phyloP scores from a whole-genome alignment of 2,797 vertebrate species.

The Mus minutoides region DNA sequence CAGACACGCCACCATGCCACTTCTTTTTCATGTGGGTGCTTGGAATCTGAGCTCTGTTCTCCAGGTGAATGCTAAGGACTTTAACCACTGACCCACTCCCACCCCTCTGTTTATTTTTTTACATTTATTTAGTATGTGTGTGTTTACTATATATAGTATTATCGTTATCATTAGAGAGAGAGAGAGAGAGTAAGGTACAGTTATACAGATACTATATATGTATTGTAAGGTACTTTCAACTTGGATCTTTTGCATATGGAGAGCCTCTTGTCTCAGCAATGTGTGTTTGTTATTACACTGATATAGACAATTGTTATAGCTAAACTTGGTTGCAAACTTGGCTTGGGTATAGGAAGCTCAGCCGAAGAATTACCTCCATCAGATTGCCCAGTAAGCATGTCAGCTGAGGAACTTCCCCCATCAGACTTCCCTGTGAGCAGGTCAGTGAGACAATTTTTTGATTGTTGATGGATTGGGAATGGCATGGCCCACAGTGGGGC shows the following conservation, averaged over 20 bases:
- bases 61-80: neutral
- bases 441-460: neutral
- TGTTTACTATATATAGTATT: too few species aligned
- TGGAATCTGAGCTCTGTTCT: neutral
- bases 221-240: neutral
- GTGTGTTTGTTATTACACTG: neutral
- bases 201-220: neutral
- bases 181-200: neutral
- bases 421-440: neutral
- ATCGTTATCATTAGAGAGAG: too few species aligned
- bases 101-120: neutral
- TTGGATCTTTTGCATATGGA: neutral
- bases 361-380: neutral
- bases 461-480: neutral
- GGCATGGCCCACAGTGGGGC: neutral
- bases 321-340: neutral
- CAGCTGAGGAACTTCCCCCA: too few species aligned
- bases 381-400: neutral
- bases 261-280: neutral
- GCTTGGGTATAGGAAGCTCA: neutral
- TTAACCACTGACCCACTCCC: neutral
- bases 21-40: neutral
- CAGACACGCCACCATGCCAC: too few species aligned
- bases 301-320: neutral
- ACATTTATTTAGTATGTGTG: neutral